Evolutionary conservation across 2,113 vertebrate genomes (phyloP).

Genomic region (Merops nubicus): DNA sequence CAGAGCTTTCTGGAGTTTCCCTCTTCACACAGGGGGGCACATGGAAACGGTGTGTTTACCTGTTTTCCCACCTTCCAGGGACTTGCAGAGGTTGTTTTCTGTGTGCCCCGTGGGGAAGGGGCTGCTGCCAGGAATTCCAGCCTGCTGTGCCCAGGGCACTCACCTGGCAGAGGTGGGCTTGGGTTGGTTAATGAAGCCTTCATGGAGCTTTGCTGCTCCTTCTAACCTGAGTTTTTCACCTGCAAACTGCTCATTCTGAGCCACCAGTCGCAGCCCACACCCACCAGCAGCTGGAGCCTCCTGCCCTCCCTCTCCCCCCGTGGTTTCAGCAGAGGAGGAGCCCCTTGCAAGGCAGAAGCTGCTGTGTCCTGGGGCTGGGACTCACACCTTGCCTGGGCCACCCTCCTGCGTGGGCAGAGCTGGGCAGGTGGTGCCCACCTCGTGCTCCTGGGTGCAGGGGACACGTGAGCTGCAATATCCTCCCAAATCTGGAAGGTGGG

Average conservation of each 20-base stretch:
- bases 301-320: neutral
- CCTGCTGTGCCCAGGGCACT: accelerated
- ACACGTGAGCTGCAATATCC: neutral
- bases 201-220: neutral
- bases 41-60: neutral
- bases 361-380: neutral
- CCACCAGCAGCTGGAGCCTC: neutral
- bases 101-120: accelerated
- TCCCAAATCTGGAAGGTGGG: neutral
- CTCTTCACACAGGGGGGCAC: neutral
- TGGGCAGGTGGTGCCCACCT: neutral
- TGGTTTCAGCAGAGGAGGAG: neutral
- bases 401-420: neutral
- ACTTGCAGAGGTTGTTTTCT: accelerated
- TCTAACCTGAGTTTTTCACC: neutral
- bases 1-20: neutral
- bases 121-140: neutral
- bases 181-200: accelerated
- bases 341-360: neutral
- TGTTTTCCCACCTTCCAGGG: neutral
- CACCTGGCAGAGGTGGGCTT: neutral
- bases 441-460: accelerated
- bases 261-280: accelerated
- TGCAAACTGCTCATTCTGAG: neutral
- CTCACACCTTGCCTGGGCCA: neutral